Percentiles rank a stretch among this genome's conserved stretches.
These are phyloP conservation scores for Enteromius radiatus DNA, from an alignment of 2,797 vertebrate species.

Conservation along the genomic window DNA sequence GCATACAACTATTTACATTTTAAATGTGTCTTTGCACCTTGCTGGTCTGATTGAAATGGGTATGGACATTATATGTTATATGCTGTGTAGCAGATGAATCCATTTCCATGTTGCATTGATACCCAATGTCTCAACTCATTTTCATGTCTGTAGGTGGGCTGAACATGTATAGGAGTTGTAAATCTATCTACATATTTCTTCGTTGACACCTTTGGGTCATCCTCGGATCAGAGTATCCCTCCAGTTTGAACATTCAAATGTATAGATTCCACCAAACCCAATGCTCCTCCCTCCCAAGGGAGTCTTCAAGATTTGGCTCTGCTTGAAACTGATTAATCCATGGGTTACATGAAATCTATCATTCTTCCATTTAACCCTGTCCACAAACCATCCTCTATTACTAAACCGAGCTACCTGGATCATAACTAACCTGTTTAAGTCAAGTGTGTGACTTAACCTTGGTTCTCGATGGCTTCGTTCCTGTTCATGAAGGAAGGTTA, in stretches of 20 bases:
- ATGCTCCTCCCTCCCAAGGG: background rate
- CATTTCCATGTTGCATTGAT: background rate
- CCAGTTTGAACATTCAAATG: constrained; percentile 44
- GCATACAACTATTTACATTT: background rate
- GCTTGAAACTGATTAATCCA: constrained; percentile 51
- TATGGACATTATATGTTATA: background rate
- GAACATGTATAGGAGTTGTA: background rate
- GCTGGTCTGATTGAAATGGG: background rate
- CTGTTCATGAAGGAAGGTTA: background rate
- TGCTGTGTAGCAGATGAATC: background rate
- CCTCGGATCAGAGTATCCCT: constrained; percentile 39
- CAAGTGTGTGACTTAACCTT: constrained; percentile 21
- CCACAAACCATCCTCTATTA: constrained; percentile 45
- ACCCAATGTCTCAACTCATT: background rate
- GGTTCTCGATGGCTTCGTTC: background rate
- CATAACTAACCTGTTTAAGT: constrained; percentile 42
- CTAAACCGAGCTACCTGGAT: constrained; percentile 32
- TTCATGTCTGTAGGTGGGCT: background rate
- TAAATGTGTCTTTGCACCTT: constrained; percentile 2
- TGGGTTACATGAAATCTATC: constrained; percentile 55
- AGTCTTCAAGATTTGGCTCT: constrained; percentile 46
- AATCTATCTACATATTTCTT: constrained; percentile 16
- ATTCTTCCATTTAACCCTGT: constrained; percentile 53
- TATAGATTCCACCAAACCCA: background rate
- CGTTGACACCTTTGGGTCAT: constrained; percentile 29